phyloP scores from a whole-genome alignment of 2,888 invertebrate species.

The Ormyrus pomaceus region DNA sequence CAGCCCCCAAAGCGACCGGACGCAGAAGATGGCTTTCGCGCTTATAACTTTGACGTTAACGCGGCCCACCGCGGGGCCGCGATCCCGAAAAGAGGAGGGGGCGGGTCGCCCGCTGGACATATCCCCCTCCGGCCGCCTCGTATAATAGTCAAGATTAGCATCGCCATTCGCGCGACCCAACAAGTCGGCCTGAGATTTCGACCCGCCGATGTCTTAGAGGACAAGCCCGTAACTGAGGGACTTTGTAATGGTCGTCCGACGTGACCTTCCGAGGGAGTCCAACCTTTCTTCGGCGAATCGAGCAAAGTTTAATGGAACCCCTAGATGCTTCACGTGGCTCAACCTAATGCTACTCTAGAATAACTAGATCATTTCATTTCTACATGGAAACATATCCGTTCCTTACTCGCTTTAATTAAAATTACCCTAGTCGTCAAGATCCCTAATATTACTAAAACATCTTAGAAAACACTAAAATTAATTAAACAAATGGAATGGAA shows the following conservation, averaged over 20 bases:
- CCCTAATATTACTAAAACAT: no score
- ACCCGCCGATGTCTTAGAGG: neutral
- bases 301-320: neutral
- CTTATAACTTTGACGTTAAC: slow-evolving; percentile 55
- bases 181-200: no score
- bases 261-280: neutral
- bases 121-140: slow-evolving; percentile 4
- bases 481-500: no score
- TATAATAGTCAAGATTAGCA: slow-evolving; percentile 65
- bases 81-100: slow-evolving; percentile 36
- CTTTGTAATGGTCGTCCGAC: neutral
- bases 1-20: slow-evolving; percentile 12
- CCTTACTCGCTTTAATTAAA: no score
- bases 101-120: neutral
- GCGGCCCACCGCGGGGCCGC: neutral
- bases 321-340: no score
- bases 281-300: slow-evolving; percentile 3
- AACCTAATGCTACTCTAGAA: no score
- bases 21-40: slow-evolving; percentile 50
- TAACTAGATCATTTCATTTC: no score
- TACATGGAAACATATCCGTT: no score
- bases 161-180: slow-evolving; percentile 54
- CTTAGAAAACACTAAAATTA: no score
- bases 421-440: no score
- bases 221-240: slow-evolving; percentile 3